Base-by-base conservation (phyloP, 1,140 invertebrate species). In the Leptinotarsa texana region DNA sequence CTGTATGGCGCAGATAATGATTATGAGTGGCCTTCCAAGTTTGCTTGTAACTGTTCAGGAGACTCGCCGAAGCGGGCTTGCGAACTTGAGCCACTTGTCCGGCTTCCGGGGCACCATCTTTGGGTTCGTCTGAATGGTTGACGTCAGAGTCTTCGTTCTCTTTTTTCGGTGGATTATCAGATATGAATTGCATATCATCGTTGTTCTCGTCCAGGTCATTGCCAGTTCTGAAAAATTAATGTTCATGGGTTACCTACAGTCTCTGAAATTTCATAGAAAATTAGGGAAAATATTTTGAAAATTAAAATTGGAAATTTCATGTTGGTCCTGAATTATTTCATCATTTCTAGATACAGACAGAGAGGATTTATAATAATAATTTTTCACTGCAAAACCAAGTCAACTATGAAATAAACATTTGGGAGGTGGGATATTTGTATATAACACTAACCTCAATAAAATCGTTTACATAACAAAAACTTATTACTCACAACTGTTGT, bases 1-100 rank as follows among this genome's bases (percentile, higher is more conserved):
- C 97, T 17, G 91, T 90, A 74, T 96, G 94, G 69, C 95, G 88
- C 77, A 92, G 87, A 85, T 97, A 99, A 87, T 99, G 96, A 79
- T 91, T 88, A 77, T 90, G 90, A 13, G 89, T 91, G 57, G 89
- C 82, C 78, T 91, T 90, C 88, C 90, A 91, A 62, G 81, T 84
- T 69, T 87, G 86, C 24, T 82, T 77, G 76, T 88, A 88, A 62
- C 83, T 84, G 66, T 85, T 86, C 21, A 88, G 76, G 33, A 88
- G 74, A 71, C 86, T 86, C 21, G 88, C 87, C 6, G 84, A 82
- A 4, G 84, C 86, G n/a, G 85, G 84, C 79, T 88, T 87, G 15
- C 81, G 73, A 8, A 85, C 76, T 4, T 79, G 82, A 0, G 80
- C 73, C 5, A 84, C 72, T 22, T 77, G 76, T 8, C 61, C 68